Conservation (phyloP, 2,888 invertebrate genomes). For the Dusona sp. region DNA sequence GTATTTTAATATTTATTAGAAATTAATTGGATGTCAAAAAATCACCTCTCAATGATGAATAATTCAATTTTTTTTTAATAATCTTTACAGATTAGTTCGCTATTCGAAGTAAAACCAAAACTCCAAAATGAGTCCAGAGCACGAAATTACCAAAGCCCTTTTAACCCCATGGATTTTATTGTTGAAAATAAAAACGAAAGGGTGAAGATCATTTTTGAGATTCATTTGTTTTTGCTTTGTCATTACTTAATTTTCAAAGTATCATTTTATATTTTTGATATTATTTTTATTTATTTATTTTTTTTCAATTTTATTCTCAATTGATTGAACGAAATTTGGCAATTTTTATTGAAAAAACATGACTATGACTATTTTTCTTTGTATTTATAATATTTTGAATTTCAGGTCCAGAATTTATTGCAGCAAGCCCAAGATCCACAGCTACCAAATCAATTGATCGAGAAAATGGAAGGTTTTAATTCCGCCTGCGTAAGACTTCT, state of each 20-base stretch:
- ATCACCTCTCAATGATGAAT: neutral
- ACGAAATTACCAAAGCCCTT: constrained; percentile 58
- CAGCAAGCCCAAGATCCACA: constrained; percentile 87
- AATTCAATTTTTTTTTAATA: neutral
- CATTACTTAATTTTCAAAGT: neutral
- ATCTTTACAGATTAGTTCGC: constrained; percentile 87
- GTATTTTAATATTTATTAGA: constrained; percentile 83
- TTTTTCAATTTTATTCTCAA: too few species aligned
- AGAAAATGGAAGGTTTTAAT: constrained; percentile 87
- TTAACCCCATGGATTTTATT: constrained; percentile 87
- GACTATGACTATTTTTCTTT: too few species aligned
- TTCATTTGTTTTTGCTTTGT: too few species aligned
- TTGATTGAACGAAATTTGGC: too few species aligned
- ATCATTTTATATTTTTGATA: neutral
- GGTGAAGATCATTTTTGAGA: constrained; percentile 80
- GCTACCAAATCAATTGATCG: constrained; percentile 88
- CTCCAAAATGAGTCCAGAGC: constrained; percentile 78
- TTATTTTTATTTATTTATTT: too few species aligned
- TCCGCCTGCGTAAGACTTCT: constrained; percentile 90
- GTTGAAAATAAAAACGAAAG: constrained; percentile 87
- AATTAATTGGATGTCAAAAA: constrained; percentile 1
- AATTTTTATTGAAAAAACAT: too few species aligned
- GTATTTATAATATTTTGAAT: neutral
- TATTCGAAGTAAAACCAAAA: constrained; percentile 85
- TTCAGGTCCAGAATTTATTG: constrained; percentile 85